Base-by-base conservation (phyloP, 1,140 invertebrate genomes). In the Brachionus asplanchnoidis region DNA sequence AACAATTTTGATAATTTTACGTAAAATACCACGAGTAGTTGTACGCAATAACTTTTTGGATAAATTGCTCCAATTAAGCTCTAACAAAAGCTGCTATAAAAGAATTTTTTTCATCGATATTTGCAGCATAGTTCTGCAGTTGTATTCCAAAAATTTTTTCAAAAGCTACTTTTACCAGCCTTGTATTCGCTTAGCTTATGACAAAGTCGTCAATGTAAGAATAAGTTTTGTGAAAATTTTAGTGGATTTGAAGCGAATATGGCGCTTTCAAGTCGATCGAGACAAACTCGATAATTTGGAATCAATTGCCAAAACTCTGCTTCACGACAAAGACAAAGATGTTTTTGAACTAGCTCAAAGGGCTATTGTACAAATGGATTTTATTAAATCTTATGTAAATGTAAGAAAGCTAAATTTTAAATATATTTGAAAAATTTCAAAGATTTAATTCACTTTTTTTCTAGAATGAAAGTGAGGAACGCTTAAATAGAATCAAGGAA, bases 281-380 rank as follows among this genome's bases (percentile, higher is more conserved):
- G 79, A 82, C 12, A 82, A 82, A 68, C 42, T 82, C 36, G 79
- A 82, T 4, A 23, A 82, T 12, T 82, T 82, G 40, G 79, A 82
- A 26, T 20, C 60, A 23, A 82, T 68, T 14, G 50, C 79, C 26
- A 60, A 68, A 42, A 65, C 23, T 42, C 53, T 82, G 1, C 17
- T 82, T 11, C 53, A 82, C 23, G 79, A 82, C 65, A 60, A 36
- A n/a, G 79, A 82, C 53, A 82, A 68, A 65, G 79, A 82, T 60
- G 79, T 82, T n/a, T 82, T 65, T 32, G 79, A 82, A 32, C 79
- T 82, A 14, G 79, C 79, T 82, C 79, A 82, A 82, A 82, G 60
- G 14, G 65, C 79, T 11, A 82, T 82, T 44, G 65, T 68, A 28
- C 65, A 65, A 68, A 82, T 82, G 79, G 79, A 82, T 28, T 82